Percentiles rank a stretch among this genome's conserved stretches.
Conservation (phyloP, 2,888 invertebrate species). For the Dione vanillae region DNA sequence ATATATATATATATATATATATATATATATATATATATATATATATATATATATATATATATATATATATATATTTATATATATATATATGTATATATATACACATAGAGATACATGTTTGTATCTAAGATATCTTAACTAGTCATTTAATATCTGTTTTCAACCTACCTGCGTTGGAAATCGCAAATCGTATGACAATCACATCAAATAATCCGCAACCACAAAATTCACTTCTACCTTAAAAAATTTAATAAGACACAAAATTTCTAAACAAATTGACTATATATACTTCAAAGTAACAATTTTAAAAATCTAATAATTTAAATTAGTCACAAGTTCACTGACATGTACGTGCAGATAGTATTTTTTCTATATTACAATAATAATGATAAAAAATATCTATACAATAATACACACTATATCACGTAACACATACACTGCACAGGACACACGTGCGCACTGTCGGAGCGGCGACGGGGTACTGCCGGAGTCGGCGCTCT, state of each 20-base stretch:
- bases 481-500: constrained; percentile 71
- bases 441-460: constrained; percentile 50
- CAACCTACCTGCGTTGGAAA: constrained; percentile 7
- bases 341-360: neutral
- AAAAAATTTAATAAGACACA: neutral
- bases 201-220: neutral
- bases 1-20: neutral
- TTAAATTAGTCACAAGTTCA: neutral
- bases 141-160: neutral
- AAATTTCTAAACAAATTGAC: neutral
- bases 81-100: neutral
- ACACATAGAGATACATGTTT: neutral
- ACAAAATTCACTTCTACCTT: constrained; percentile 13
- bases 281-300: too few species aligned
- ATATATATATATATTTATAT: neutral
- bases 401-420: constrained; percentile 13
- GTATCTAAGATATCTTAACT: neutral
- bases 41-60: neutral
- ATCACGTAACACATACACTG: constrained; percentile 47
- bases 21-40: neutral
- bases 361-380: neutral
- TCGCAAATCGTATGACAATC: neutral
- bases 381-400: constrained; percentile 9
- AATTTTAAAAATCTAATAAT: too few species aligned
- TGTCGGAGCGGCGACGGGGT: constrained; percentile 54